Evolutionary conservation across 2,113 vertebrate genomes (phyloP).

Genomic region (Callospermophilus lateralis): DNA sequence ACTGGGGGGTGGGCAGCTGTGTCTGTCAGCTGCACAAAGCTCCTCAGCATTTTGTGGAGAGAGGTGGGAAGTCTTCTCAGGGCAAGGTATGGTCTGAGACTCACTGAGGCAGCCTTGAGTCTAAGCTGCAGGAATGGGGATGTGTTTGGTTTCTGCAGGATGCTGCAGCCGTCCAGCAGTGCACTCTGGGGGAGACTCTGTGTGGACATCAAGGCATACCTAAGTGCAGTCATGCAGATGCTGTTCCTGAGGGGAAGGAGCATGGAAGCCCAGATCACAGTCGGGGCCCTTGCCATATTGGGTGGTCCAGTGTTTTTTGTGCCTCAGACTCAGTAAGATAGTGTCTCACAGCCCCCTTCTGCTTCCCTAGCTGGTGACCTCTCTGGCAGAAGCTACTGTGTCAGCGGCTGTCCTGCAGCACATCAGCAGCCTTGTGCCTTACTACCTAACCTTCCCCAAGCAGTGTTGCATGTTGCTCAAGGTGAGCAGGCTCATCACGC

Average conservation of each 20-base stretch:
- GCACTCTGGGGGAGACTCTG: conserved; percentile 93
- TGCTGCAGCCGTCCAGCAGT: conserved; percentile 92
- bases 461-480: conserved; percentile 94
- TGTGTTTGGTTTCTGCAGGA: conserved; percentile 72
- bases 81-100: too few species aligned
- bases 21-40: neutral
- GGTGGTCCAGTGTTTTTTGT: neutral
- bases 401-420: conserved; percentile 94
- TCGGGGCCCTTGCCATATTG: rapidly evolving
- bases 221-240: conserved; percentile 93
- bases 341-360: neutral
- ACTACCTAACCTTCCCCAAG: conserved; percentile 95
- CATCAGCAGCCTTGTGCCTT: conserved; percentile 88
- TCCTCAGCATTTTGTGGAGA: neutral
- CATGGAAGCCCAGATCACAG: neutral
- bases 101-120: neutral
- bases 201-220: conserved; percentile 93
- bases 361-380: conserved; percentile 83
- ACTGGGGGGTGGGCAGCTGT: too few species aligned
- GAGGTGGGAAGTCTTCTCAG: too few species aligned
- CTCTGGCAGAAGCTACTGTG: conserved; percentile 93
- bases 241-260: neutral
- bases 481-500: conserved; percentile 81
- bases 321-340: neutral
- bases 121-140: neutral